Conservation (phyloP, 2,888 invertebrate genomes). For the Frankliniella intonsa region DNA sequence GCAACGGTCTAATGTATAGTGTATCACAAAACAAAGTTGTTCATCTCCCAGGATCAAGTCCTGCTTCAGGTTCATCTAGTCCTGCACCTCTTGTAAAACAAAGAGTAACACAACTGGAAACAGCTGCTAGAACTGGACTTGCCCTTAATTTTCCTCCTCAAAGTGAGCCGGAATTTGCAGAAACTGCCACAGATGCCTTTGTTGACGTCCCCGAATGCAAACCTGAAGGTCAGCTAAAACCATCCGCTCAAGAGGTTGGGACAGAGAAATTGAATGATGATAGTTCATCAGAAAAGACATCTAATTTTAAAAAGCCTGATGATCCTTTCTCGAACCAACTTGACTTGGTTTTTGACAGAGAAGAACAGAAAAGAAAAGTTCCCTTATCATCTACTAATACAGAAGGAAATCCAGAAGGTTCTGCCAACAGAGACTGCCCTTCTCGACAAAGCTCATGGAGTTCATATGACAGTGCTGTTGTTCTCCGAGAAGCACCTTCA, state of each 20-base stretch:
- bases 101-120: slow-evolving; percentile 68
- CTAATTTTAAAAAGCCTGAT: neutral
- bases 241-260: neutral
- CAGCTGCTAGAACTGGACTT: slow-evolving; percentile 47
- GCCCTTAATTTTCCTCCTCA: slow-evolving; percentile 55
- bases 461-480: slow-evolving; percentile 72
- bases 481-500: slow-evolving; percentile 61
- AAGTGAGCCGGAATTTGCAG: slow-evolving; percentile 50
- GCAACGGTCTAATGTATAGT: slow-evolving; percentile 79
- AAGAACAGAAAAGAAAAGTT: slow-evolving; percentile 52
- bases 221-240: slow-evolving; percentile 34
- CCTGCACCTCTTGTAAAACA: slow-evolving; percentile 49
- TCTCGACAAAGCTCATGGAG: slow-evolving; percentile 74
- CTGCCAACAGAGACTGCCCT: slow-evolving; percentile 50
- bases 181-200: slow-evolving; percentile 44
- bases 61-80: slow-evolving; percentile 9
- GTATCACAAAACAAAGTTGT: slow-evolving; percentile 88
- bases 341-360: slow-evolving; percentile 66
- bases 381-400: slow-evolving; percentile 47
- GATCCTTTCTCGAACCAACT: slow-evolving; percentile 67
- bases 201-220: slow-evolving; percentile 27
- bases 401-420: slow-evolving; percentile 40
- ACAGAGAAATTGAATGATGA: neutral
- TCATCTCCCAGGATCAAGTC: slow-evolving; percentile 58
- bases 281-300: neutral